phyloP scores from a whole-genome alignment of 2,888 invertebrate species.

The Mimachlamys varia region DNA sequence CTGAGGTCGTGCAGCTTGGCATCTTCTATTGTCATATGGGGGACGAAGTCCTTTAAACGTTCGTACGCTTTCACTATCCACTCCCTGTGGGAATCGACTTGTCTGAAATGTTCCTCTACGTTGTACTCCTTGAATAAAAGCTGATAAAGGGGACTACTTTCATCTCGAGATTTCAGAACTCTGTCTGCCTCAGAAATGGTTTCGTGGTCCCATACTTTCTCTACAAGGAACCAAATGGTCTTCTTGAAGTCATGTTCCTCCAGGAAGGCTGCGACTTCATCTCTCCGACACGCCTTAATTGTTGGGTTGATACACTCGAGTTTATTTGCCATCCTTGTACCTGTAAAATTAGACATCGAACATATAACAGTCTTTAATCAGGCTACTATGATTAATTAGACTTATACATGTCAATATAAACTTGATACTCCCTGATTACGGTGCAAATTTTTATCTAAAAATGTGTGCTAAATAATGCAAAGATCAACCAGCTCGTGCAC shows the following conservation, averaged over 20 bases:
- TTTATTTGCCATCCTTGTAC: neutral
- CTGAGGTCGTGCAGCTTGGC: conserved; percentile 48
- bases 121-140: conserved; percentile 8
- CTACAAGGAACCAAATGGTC: neutral
- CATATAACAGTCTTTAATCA: too few species aligned
- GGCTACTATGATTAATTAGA: too few species aligned
- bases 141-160: neutral
- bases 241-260: neutral
- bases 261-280: neutral
- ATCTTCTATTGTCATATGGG: conserved; percentile 45
- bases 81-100: conserved; percentile 48
- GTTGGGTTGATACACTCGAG: neutral
- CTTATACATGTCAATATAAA: too few species aligned
- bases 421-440: too few species aligned
- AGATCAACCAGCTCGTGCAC: too few species aligned
- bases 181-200: neutral
- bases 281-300: neutral
- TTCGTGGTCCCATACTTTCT: neutral
- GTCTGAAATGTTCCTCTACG: conserved; percentile 38
- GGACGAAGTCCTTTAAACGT: conserved; percentile 42
- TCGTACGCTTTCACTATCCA: conserved; percentile 78
- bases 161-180: neutral
- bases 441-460: too few species aligned
- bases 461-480: too few species aligned
- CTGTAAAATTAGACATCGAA: too few species aligned